A percentile compares a stretch with the other conserved stretches of the same genome.
Evolutionary conservation across 1,140 invertebrate species (phyloP).

Genomic region (Aphelenchoides besseyi): DNA sequence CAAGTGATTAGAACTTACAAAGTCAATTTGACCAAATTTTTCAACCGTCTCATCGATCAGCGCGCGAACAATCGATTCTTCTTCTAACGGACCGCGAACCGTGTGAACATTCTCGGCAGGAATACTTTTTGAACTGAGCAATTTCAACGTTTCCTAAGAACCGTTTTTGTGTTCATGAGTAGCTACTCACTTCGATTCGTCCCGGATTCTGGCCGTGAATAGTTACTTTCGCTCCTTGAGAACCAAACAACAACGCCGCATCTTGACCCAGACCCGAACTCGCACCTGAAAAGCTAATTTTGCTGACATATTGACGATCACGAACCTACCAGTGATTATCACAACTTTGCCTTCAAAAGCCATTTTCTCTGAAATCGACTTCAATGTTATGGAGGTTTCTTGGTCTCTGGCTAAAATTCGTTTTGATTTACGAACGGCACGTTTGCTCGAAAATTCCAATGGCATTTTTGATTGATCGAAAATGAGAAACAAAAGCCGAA

Average conservation of each 20-base stretch:
- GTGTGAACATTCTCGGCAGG: constrained; percentile 11
- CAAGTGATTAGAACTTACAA: constrained; percentile 10
- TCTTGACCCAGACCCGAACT: not conserved
- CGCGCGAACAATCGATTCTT: constrained; percentile 20
- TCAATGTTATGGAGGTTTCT: not conserved
- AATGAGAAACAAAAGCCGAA: not conserved
- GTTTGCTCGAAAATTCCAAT: not conserved
- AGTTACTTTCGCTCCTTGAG: constrained; percentile 9
- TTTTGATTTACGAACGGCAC: not conserved
- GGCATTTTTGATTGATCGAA: not conserved
- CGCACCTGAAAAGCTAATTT: not conserved
- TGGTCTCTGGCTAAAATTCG: not conserved
- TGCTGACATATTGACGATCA: not conserved
- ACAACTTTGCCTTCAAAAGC: constrained; percentile 9
- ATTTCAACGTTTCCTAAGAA: constrained; percentile 4
- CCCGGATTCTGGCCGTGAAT: constrained; percentile 15
- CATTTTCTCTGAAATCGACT: not conserved
- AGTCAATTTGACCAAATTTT: constrained; percentile 45
- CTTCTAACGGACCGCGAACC: constrained; percentile 33
- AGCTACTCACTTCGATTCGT: not conserved
- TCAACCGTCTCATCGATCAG: constrained; percentile 36
- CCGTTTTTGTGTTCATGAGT: not conserved
- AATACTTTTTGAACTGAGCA: constrained; percentile 4
- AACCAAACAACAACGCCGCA: not conserved
- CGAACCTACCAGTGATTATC: not conserved